A percentile compares a stretch with the other conserved stretches of the same genome.
Conservation (phyloP, 2,797 vertebrate species). For the Choloepus didactylus region DNA sequence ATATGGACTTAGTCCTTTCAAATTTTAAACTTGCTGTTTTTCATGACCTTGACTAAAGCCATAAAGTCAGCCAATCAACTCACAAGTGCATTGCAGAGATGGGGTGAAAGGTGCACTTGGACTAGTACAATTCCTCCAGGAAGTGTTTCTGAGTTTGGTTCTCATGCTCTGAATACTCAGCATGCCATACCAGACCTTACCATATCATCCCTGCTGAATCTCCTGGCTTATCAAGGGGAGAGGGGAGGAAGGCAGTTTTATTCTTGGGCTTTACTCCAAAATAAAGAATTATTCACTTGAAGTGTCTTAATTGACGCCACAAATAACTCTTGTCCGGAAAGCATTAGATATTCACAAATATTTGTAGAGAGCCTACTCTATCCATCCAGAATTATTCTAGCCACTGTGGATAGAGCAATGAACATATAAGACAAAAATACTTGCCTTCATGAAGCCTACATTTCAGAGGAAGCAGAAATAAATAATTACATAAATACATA, state of each 20-base stretch:
- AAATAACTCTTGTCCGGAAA: conserved; percentile 54
- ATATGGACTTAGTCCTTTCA: neutral
- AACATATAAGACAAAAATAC: neutral
- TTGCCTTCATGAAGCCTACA: neutral
- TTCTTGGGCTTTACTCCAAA: conserved; percentile 50
- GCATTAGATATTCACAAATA: neutral
- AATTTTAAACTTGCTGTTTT: conserved; percentile 13
- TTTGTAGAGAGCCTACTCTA: neutral
- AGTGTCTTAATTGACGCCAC: neutral
- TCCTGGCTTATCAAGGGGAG: neutral
- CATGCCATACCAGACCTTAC: neutral
- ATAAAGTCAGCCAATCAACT: neutral
- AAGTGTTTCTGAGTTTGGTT: neutral
- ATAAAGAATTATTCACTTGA: neutral
- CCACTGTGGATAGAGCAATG: neutral
- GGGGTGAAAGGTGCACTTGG: neutral
- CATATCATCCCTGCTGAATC: neutral
- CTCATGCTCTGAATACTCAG: neutral
- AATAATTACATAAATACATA: neutral
- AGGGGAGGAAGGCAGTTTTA: neutral
- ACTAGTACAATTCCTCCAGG: neutral
- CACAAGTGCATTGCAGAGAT: neutral
- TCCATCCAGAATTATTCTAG: neutral
- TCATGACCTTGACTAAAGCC: conserved; percentile 10
- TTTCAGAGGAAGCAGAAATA: neutral